These are phyloP conservation scores for Pollimyrus isidori DNA, from an alignment of 2,113 vertebrate species.

Conservation along the genomic window DNA sequence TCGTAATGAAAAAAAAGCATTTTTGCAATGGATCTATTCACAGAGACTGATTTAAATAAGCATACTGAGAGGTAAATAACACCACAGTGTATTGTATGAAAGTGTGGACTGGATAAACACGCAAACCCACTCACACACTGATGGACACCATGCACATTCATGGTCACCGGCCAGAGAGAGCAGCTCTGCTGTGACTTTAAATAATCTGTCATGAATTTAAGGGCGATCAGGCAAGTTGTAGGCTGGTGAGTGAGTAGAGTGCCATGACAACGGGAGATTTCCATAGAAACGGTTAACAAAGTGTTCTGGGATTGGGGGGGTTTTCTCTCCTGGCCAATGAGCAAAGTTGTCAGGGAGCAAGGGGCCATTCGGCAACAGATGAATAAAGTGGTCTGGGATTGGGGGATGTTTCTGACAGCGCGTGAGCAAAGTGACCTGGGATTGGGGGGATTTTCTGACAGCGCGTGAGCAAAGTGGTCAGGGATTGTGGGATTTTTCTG, in stretches of 20 bases:
- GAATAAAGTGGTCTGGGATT: slow-evolving; percentile 11
- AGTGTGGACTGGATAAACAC: not conserved
- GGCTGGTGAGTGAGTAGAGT: not conserved
- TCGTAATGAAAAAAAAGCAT: not conserved
- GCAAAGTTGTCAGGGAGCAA: not conserved
- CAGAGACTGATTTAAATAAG: not conserved
- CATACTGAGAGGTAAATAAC: not conserved
- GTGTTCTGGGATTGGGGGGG: slow-evolving; percentile 1
- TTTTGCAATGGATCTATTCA: not conserved
- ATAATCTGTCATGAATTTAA: not conserved
- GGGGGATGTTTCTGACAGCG: not conserved
- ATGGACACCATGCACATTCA: not conserved
- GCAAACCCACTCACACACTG: not conserved
- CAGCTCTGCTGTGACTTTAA: not conserved
- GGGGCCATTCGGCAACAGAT: not conserved
- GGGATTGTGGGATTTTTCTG: not conserved
- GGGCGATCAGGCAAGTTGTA: not conserved
- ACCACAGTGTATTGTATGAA: not conserved
- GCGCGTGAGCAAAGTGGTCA: not conserved
- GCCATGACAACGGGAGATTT: not conserved
- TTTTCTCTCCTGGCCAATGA: not conserved
- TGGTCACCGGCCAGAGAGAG: not conserved
- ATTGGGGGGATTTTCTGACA: not conserved
- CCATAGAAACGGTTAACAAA: not conserved
- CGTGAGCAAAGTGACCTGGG: not conserved